Conservation (phyloP, 2,797 vertebrate genomes). For the Hippocampus kuda region DNA sequence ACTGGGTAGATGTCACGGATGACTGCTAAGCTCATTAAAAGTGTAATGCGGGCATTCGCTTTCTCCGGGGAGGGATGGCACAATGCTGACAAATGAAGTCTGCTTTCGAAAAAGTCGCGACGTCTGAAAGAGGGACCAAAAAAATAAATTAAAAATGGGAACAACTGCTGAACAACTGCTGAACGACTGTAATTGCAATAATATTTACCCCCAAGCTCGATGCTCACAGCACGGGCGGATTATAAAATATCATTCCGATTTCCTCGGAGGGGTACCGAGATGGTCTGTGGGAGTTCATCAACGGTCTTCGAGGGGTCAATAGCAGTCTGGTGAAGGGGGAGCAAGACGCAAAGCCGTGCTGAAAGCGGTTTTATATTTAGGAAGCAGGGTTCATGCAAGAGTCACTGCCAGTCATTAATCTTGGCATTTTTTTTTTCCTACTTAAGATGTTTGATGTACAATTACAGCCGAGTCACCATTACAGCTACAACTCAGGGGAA, state of each 20-base stretch:
- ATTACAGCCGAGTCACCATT: background rate
- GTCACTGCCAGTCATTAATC: too few relatives aligned
- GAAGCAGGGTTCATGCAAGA: too few relatives aligned
- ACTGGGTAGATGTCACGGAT: constrained; percentile 40
- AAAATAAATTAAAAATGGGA: constrained; percentile 5
- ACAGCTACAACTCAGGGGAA: background rate
- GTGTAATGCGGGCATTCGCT: constrained; percentile 38
- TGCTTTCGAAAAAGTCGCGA: constrained; percentile 21
- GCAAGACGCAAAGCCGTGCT: too few relatives aligned
- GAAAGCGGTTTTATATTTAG: too few relatives aligned
- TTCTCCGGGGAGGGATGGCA: constrained; percentile 31
- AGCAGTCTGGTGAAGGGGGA: too few relatives aligned
- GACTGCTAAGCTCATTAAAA: constrained; percentile 63
- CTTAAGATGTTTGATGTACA: background rate
- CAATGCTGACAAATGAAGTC: constrained; percentile 19
- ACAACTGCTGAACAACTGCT: constrained; percentile 9
- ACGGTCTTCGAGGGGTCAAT: too few relatives aligned
- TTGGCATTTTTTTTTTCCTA: too few relatives aligned
- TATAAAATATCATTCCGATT: too few relatives aligned
- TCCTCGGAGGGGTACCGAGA: background rate
- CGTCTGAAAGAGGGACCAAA: background rate
- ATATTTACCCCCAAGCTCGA: background rate
- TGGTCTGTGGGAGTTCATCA: background rate
- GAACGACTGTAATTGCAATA: constrained; percentile 10
- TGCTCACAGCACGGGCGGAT: background rate